Percentiles rank a stretch among this genome's conserved stretches.
Evolutionary conservation across 64 coral and sea anemone genomes (phyloP).

Genomic region (Stichodactyla mertensii): DNA sequence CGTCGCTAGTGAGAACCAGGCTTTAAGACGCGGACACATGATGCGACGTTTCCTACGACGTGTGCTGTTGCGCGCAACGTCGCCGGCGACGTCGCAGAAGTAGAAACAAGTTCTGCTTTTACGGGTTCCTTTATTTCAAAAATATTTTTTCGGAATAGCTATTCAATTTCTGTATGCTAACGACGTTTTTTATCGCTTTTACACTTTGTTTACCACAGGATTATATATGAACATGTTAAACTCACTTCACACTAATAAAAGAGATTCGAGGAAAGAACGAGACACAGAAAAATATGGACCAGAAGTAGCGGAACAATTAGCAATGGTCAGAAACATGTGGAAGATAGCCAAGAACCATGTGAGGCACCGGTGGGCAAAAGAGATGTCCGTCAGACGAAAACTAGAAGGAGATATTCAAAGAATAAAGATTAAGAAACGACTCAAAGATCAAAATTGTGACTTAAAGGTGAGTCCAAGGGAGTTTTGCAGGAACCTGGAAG

Average conservation of each 20-base stretch:
- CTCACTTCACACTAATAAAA: neutral
- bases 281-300: slow-evolving; percentile 59
- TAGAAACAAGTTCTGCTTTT: too few species aligned
- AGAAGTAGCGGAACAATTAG: slow-evolving; percentile 47
- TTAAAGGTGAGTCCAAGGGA: neutral
- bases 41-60: too few species aligned
- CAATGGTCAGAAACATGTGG: slow-evolving; percentile 31
- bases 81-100: too few species aligned
- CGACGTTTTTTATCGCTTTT: too few species aligned
- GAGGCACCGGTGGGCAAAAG: slow-evolving; percentile 68
- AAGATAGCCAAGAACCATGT: slow-evolving; percentile 24
- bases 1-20: too few species aligned
- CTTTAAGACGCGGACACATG: too few species aligned
- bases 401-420: slow-evolving; percentile 70
- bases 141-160: too few species aligned
- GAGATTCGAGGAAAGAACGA: slow-evolving; percentile 29
- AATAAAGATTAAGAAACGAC: slow-evolving; percentile 16
- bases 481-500: too few species aligned
- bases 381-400: slow-evolving; percentile 42
- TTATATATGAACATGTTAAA: slow-evolving; percentile 42
- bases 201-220: neutral
- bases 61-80: too few species aligned
- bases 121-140: too few species aligned
- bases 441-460: neutral
- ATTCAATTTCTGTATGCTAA: too few species aligned